Conservation (phyloP, 2,888 invertebrate species). For the Microplitis deprimator region DNA sequence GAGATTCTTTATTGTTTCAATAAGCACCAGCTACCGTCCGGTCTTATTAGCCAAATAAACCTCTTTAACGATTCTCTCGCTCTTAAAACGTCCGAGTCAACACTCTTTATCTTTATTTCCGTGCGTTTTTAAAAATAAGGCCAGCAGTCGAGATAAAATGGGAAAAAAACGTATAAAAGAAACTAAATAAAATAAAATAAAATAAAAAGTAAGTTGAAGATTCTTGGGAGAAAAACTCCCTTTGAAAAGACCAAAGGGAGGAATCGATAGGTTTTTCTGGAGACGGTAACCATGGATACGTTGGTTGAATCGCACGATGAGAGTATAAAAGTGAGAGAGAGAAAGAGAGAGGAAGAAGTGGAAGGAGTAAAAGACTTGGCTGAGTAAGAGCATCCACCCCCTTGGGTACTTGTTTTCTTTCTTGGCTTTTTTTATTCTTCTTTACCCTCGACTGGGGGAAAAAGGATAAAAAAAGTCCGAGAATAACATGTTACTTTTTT, state of each 20-base stretch:
- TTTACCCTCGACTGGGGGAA: conserved; percentile 27
- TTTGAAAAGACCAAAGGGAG: conserved; percentile 68
- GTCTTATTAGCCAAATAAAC: conserved; percentile 72
- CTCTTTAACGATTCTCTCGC: conserved; percentile 67
- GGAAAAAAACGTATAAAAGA: conserved; percentile 45
- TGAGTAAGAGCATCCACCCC: conserved; percentile 64
- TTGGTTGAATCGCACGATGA: conserved; percentile 59
- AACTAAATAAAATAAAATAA: conserved; percentile 36
- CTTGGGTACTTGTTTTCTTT: background rate
- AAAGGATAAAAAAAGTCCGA: conserved; percentile 10
- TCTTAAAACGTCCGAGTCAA: background rate
- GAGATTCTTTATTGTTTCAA: conserved; percentile 72
- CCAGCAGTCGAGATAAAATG: conserved; percentile 32
- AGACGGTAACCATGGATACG: conserved; percentile 70
- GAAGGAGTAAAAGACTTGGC: conserved; percentile 54
- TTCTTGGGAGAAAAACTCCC: conserved; percentile 66
- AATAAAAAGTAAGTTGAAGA: conserved; percentile 50
- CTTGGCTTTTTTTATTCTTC: conserved; percentile 22
- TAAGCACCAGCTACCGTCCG: conserved; percentile 68
- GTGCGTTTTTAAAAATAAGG: conserved; percentile 18
- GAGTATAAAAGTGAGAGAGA: conserved; percentile 61
- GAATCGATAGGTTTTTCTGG: conserved; percentile 71
- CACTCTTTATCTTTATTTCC: too few species aligned
- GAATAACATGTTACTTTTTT: conserved; percentile 21
- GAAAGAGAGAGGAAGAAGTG: conserved; percentile 57